Base-by-base conservation (phyloP, 2,797 vertebrate species). In the Catharus ustulatus region DNA sequence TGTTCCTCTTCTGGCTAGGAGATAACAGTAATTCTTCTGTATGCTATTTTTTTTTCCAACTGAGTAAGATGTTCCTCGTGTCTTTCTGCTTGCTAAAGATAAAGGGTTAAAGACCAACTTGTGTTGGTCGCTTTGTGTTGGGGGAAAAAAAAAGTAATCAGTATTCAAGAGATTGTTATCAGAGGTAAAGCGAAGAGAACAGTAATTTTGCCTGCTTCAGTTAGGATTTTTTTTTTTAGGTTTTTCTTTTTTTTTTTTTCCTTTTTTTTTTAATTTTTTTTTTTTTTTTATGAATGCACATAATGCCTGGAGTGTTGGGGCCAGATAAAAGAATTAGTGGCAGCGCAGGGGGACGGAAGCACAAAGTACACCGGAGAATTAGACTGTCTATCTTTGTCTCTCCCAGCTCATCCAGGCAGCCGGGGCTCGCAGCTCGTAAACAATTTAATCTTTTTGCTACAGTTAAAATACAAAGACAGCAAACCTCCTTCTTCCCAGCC, bases 241-340 rank as follows among this genome's bases (percentile, higher is more conserved):
- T 5, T 42, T 72, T 63, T 36, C 10, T 46, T 68, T 32, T 30
- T 49, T 83, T 77, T 51, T 51, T 27, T 51, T 27, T 27, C 16
- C 75, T 75, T 7, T 78, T 68, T 63, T 94, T 97, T 19, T 29
- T 48, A 42, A 23, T 43, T 75, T 80, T 84, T 81, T 86, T 84
- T 84, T 94, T 89, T 84, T 96, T 98, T 98, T 98, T 98, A 98
- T 98, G 97, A 98, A 99, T 98, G 98, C 98, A 98, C 98, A 98
- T 98, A 98, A 98, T 98, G 98, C 98, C 98, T 98, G 96, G 98
- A 99, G 99, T 99, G 99, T 99, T 99, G 98, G 98, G 99, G 98
- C 98, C 99, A 99, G 99, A 99, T 99, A 99, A 99, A 99, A 99
- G 99, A 99, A 99, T 99, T 99, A 99, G 98, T 98, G 98, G 98